These are phyloP conservation scores for Morbakka virulenta DNA, from an alignment of 30 jellyfish, hydroid and myxozoan genomes.

Conservation along the genomic window DNA sequence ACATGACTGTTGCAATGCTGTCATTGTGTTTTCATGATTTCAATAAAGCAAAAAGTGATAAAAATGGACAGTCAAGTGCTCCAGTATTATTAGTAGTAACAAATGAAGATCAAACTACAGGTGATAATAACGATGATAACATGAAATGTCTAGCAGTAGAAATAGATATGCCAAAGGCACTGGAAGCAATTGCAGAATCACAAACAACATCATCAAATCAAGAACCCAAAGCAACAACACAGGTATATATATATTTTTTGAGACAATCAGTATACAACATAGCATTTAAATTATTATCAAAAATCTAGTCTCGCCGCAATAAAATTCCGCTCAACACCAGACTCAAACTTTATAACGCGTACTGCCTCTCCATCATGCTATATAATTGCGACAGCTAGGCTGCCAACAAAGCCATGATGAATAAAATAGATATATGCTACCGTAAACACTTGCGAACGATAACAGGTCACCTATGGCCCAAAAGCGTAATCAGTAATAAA, in stretches of 20 bases:
- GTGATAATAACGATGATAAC: constrained; percentile 18
- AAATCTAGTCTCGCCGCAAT: no score
- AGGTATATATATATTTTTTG: neutral
- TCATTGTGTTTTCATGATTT: constrained; percentile 87
- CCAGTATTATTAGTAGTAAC: constrained; percentile 64
- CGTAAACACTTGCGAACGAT: no score
- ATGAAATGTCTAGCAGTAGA: constrained; percentile 58
- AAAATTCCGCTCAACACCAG: no score
- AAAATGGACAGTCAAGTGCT: constrained; percentile 62
- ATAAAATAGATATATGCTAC: no score
- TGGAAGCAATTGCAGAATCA: constrained; percentile 54
- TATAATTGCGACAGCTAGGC: no score
- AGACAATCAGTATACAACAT: no score
- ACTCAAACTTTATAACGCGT: no score
- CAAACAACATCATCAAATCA: constrained; percentile 1
- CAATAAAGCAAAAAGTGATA: constrained; percentile 69
- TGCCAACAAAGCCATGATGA: no score
- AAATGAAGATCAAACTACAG: constrained; percentile 22
- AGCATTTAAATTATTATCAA: no score
- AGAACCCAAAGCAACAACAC: neutral
- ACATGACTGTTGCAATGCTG: constrained; percentile 84
- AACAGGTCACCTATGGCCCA: no score
- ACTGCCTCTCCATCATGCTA: no score
- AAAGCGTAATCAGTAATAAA: no score
- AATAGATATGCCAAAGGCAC: constrained; percentile 58